Evolutionary conservation across 2,888 invertebrate genomes (phyloP), one percentile per base, ranked within the genome.

Genomic region (Chromoteleia sp.): DNA sequence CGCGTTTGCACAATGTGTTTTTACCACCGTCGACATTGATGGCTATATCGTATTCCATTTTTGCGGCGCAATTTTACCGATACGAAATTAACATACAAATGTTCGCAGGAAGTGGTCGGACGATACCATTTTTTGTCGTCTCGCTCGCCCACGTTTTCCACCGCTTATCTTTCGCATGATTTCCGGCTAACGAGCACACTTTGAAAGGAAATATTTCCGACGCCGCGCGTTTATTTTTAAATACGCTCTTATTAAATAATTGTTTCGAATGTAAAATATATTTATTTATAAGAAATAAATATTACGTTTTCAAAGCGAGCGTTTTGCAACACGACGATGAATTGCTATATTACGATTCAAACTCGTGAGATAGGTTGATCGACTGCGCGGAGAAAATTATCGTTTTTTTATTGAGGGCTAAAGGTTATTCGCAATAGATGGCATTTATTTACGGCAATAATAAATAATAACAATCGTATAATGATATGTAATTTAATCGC

Each of bases 81-180:
- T 61, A 39, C 41, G 30, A 59, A 41, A 63, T 74, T 75, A 67
- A 41, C 75, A 75, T 67, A 76, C 41, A 59, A 67, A 68, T 43
- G 75, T 17, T 19, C 43, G 75, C 65, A 67, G 75, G 75, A 76
- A 76, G 59, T 50, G 65, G 29, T 36, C 25, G 43, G 56, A 65
- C 48, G 67, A 76, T 65, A 67, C 67, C 50, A 52, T 76, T 67
- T 65, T 75, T 65, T 45, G 33, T 58, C 43, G 59, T 43, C 52
- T 45, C 50, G 41, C 29, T 59, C 67, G 59, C 67, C 75, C 65
- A 76, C 75, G 59, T 29, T 65, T 45, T 10, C 30, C 59, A 14
- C 21, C n/a, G 36, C 52, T 68, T 76, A 76, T 76, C 75, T 25
- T 14, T 10, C 50, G 8, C 39, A 17, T 19, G 48, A 75, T 41